Evolutionary conservation across 2,888 invertebrate species (phyloP).

Genomic region (Leptothorax acervorum): DNA sequence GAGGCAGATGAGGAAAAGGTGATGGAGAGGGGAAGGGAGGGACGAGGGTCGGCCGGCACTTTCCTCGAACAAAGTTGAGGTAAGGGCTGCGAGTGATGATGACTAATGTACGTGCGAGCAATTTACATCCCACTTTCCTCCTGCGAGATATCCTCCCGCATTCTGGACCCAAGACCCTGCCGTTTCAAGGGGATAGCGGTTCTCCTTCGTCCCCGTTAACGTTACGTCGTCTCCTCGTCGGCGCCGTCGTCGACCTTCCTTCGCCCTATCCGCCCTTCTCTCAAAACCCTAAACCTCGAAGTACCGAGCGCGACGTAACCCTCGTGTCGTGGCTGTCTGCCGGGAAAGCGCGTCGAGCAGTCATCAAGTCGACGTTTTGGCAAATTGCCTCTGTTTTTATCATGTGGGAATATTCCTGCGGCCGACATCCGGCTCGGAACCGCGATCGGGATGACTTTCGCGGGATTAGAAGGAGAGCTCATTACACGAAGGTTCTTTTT

Average conservation of each 20-base stretch:
- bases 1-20: constrained; percentile 39
- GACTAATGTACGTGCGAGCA: constrained; percentile 81
- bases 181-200: constrained; percentile 18
- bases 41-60: constrained; percentile 47
- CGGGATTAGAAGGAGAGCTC: constrained; percentile 34
- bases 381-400: constrained; percentile 81
- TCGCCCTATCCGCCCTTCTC: neutral
- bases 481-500: constrained; percentile 26
- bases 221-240: constrained; percentile 32
- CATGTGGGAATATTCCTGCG: constrained; percentile 67
- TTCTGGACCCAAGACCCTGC: constrained; percentile 63
- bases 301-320: constrained; percentile 61
- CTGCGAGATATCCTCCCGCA: constrained; percentile 69
- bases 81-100: constrained; percentile 79
- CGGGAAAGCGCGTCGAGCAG: constrained; percentile 56
- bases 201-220: constrained; percentile 35
- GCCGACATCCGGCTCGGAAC: constrained; percentile 17
- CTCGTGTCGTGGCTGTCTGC: constrained; percentile 59
- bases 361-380: constrained; percentile 78
- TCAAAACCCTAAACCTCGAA: constrained; percentile 39
- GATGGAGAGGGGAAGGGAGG: constrained; percentile 8
- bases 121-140: constrained; percentile 80
- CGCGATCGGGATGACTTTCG: constrained; percentile 22
- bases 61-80: constrained; percentile 70
- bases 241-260: constrained; percentile 45